phyloP scores from a whole-genome alignment of 2,113 vertebrate genomes.

The Collichthys lucidus region DNA sequence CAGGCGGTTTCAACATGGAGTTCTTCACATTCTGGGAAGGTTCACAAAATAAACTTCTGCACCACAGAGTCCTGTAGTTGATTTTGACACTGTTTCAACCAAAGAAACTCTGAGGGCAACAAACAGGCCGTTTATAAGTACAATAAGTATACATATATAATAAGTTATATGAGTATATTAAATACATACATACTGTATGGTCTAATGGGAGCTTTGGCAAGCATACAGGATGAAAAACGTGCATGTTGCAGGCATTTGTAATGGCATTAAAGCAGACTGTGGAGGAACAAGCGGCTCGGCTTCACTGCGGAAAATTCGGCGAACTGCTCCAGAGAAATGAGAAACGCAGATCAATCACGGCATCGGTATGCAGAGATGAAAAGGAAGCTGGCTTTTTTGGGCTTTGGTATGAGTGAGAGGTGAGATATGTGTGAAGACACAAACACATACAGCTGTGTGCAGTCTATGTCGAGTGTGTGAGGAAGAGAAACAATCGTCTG shows the following conservation, averaged over 20 bases:
- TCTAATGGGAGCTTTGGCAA: background rate
- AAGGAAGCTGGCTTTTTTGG: background rate
- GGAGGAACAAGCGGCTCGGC: constrained; percentile 32
- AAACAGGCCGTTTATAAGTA: too few relatives aligned
- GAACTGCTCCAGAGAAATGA: constrained; percentile 38
- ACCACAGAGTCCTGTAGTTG: background rate
- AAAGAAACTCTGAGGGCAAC: background rate
- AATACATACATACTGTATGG: background rate
- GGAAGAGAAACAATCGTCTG: constrained; percentile 9
- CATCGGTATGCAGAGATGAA: constrained; percentile 38
- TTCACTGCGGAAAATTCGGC: constrained; percentile 52
- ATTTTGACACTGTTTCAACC: background rate
- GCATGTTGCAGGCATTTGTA: background rate
- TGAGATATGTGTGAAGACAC: constrained; percentile 5
- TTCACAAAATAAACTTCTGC: background rate
- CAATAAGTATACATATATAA: too few relatives aligned
- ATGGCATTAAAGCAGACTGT: background rate
- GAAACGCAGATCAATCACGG: constrained; percentile 52
- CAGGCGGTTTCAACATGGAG: background rate
- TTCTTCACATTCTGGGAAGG: background rate
- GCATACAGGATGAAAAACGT: background rate
- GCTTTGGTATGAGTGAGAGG: background rate
- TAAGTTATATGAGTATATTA: background rate
- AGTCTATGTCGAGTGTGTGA: background rate
- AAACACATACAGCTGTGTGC: background rate